A percentile compares a stretch with the other conserved stretches of the same genome.
Evolutionary conservation across 2,113 vertebrate species (phyloP).

Genomic region (Morone saxatilis): DNA sequence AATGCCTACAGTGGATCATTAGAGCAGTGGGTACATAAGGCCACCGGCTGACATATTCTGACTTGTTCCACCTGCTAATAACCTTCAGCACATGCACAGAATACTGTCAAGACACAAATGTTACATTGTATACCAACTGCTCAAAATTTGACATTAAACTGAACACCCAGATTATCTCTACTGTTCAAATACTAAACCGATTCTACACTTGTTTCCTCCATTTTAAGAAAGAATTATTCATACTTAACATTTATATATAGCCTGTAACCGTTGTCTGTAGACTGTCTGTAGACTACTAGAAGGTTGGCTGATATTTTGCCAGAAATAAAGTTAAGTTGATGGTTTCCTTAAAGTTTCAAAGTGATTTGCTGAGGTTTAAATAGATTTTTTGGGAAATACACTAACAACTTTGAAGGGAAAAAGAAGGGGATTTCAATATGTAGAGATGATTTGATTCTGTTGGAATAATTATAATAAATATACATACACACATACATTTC

Average conservation of each 20-base stretch:
- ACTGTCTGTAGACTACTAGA: neutral
- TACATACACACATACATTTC: neutral
- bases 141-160: neutral
- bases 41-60: slow-evolving; percentile 15
- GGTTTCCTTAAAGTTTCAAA: neutral
- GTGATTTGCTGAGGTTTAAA: neutral
- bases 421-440: neutral
- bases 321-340: neutral
- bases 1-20: slow-evolving; percentile 20
- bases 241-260: neutral
- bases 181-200: no score
- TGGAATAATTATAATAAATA: no score
- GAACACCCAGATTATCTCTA: neutral
- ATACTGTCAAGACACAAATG: neutral
- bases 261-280: slow-evolving; percentile 24
- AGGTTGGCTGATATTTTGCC: slow-evolving; percentile 7
- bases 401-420: no score
- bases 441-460: neutral
- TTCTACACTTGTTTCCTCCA: neutral
- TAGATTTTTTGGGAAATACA: neutral
- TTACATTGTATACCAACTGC: neutral
- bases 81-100: slow-evolving; percentile 13
- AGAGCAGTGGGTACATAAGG: slow-evolving; percentile 11
- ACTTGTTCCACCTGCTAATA: slow-evolving; percentile 25
- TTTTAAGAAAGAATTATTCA: neutral